Evolutionary conservation across 2,113 vertebrate genomes (phyloP).

Genomic region (Beaufortia kweichowensis): DNA sequence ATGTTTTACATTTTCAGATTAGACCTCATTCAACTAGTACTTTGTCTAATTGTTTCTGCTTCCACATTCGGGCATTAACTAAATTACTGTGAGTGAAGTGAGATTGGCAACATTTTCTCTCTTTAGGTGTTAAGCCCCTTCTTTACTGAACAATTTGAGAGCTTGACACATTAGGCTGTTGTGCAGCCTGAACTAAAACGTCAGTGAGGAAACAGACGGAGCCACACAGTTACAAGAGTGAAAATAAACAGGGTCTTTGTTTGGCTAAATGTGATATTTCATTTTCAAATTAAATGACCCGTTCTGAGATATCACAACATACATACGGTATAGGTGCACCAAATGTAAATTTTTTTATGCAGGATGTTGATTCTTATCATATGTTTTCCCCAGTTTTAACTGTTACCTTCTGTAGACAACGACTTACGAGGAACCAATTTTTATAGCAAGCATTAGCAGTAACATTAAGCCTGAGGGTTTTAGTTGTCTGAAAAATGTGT

Average conservation of each 20-base stretch:
- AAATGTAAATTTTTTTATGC: too few relatives aligned
- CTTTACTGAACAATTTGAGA: not conserved
- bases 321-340: too few relatives aligned
- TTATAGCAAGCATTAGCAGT: too few relatives aligned
- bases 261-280: too few relatives aligned
- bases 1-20: slow-evolving; percentile 32
- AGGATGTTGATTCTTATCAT: too few relatives aligned
- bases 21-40: not conserved
- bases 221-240: not conserved
- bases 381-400: too few relatives aligned
- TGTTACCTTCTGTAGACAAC: too few relatives aligned
- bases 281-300: too few relatives aligned
- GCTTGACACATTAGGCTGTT: slow-evolving; percentile 4
- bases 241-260: not conserved
- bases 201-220: not conserved
- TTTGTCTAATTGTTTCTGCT: not conserved
- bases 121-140: not conserved
- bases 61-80: not conserved
- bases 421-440: too few relatives aligned
- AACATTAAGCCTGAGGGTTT: too few relatives aligned
- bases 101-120: slow-evolving; percentile 16
- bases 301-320: too few relatives aligned
- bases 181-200: not conserved
- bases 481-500: too few relatives aligned
- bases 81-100: not conserved